Evolutionary conservation across 2,797 vertebrate species (phyloP).

Genomic region (Synaphobranchus kaupii): DNA sequence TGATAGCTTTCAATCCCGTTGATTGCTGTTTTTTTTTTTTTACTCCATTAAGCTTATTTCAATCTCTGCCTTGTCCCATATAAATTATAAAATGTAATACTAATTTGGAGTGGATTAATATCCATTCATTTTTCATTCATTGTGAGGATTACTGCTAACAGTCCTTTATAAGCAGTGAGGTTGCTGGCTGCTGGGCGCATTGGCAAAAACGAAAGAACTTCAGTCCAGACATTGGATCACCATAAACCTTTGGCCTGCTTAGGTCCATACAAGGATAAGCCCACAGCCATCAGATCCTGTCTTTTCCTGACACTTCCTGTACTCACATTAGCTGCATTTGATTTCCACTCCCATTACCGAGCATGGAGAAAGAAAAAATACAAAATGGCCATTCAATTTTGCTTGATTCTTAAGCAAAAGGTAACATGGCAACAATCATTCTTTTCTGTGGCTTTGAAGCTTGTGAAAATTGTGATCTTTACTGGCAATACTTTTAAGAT

Average conservation of each 20-base stretch:
- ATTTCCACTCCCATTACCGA: not conserved
- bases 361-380: not conserved
- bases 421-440: not conserved
- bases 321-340: not conserved
- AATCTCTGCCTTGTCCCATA: conserved; percentile 9
- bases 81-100: conserved; percentile 24
- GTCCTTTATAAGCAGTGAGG: not conserved
- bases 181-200: not conserved
- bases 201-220: not conserved
- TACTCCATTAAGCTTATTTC: conserved; percentile 20
- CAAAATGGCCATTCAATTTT: not conserved
- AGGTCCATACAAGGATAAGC: not conserved
- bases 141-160: conserved; percentile 27
- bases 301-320: not conserved
- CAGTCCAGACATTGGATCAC: conserved; percentile 1
- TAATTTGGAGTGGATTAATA: conserved; percentile 22
- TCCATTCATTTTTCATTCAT: conserved; percentile 19
- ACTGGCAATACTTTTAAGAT: not conserved
- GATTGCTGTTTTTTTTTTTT: conserved; percentile 22
- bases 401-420: not conserved
- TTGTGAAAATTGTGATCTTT: not conserved
- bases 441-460: not conserved
- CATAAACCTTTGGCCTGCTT: not conserved
- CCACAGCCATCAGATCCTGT: not conserved
- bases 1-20: conserved; percentile 21